Evolutionary conservation across 2,888 invertebrate genomes (phyloP).

Genomic region (Drosophila austrosaltans): DNA sequence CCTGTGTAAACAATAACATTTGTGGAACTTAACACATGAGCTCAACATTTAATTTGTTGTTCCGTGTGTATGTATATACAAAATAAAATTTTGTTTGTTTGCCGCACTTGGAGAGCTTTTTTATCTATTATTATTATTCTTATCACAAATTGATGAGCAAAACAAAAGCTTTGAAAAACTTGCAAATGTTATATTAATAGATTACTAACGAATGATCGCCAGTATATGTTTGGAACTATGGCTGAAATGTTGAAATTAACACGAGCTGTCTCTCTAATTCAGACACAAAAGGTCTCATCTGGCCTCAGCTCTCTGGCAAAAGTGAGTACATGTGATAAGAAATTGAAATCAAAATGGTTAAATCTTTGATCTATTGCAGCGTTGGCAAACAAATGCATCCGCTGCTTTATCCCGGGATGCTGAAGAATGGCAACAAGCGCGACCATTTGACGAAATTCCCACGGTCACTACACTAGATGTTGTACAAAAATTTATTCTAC

Average conservation of each 20-base stretch:
- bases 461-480: conserved; percentile 38
- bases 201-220: background rate
- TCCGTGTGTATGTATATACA: background rate
- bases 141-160: background rate
- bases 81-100: conserved; percentile 8
- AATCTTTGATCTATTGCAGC: conserved; percentile 30
- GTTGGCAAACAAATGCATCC: conserved; percentile 53
- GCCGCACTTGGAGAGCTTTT: background rate
- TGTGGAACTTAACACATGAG: background rate
- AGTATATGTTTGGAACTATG: background rate
- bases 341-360: too few relatives aligned
- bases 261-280: background rate
- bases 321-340: background rate
- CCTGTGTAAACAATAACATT: background rate
- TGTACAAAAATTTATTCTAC: conserved; percentile 45
- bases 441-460: conserved; percentile 64
- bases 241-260: conserved; percentile 1
- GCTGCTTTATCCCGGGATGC: conserved; percentile 16
- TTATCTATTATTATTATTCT: background rate
- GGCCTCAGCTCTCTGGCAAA: background rate
- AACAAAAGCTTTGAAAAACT: background rate
- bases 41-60: background rate
- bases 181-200: background rate
- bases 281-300: background rate
- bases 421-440: conserved; percentile 67